These are phyloP conservation scores for Tribolium freemani DNA, from an alignment of 2,888 invertebrate genomes.

Conservation along the genomic window DNA sequence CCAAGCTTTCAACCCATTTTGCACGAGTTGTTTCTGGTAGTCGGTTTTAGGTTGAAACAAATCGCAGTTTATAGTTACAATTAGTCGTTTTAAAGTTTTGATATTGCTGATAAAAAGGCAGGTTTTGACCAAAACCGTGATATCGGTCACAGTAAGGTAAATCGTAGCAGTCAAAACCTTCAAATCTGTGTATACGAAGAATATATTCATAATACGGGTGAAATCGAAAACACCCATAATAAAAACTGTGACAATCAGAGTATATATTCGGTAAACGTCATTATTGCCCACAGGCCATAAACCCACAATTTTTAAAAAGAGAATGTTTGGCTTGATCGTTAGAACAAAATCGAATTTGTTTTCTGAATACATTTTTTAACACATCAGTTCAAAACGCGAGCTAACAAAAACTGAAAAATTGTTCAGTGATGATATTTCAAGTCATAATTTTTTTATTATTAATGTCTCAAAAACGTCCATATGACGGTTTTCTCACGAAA, in stretches of 20 bases:
- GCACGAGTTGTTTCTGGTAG: background rate
- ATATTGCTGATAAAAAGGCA: conserved; percentile 2
- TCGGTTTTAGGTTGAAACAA: conserved; percentile 18
- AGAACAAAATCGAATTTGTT: background rate
- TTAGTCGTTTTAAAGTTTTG: background rate
- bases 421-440: background rate
- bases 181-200: conserved; percentile 22
- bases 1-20: background rate
- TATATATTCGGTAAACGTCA: conserved; percentile 6
- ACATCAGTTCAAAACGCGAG: background rate
- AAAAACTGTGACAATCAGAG: conserved; percentile 2
- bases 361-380: background rate
- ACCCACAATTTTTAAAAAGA: conserved; percentile 1
- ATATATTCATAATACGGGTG: conserved; percentile 11
- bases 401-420: background rate
- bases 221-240: conserved; percentile 7
- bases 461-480: no score
- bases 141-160: conserved; percentile 16
- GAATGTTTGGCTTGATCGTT: background rate
- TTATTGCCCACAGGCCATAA: background rate
- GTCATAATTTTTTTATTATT: no score
- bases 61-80: background rate
- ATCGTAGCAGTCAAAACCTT: conserved; percentile 12
- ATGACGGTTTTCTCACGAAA: no score
- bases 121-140: conserved; percentile 5